These are phyloP conservation scores for Calcarius ornatus DNA, from an alignment of 2,113 vertebrate genomes.

Conservation along the genomic window DNA sequence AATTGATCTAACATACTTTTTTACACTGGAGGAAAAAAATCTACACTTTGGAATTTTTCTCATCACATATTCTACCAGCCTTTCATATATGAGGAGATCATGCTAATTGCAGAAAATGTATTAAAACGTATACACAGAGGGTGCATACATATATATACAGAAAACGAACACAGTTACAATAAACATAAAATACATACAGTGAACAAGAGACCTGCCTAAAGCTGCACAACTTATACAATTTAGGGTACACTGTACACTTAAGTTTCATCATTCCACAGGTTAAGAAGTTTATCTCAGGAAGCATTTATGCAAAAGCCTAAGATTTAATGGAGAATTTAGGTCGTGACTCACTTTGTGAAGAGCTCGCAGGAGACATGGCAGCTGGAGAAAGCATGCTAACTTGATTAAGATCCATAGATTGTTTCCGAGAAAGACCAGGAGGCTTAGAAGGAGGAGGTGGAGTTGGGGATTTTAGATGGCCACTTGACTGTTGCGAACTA, in stretches of 20 bases:
- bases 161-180: slow-evolving; percentile 76
- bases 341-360: slow-evolving; percentile 93
- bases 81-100: slow-evolving; percentile 56
- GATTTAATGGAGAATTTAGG: slow-evolving; percentile 74
- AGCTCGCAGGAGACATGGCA: slow-evolving; percentile 89
- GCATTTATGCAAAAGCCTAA: slow-evolving; percentile 71
- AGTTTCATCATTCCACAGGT: slow-evolving; percentile 64
- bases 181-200: slow-evolving; percentile 77
- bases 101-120: slow-evolving; percentile 60
- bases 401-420: slow-evolving; percentile 90
- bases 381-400: slow-evolving; percentile 90
- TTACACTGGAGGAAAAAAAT: slow-evolving; percentile 57
- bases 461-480: slow-evolving; percentile 94
- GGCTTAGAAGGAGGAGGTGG: slow-evolving; percentile 87
- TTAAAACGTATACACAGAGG: slow-evolving; percentile 76
- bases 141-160: slow-evolving; percentile 76
- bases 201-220: slow-evolving; percentile 73
- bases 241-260: slow-evolving; percentile 64
- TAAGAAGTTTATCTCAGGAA: slow-evolving; percentile 64
- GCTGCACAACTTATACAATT: slow-evolving; percentile 68
- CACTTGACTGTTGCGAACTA: slow-evolving; percentile 86
- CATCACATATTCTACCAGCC: slow-evolving; percentile 56
- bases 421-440: slow-evolving; percentile 89
- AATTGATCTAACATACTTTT: slow-evolving; percentile 58
- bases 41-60: slow-evolving; percentile 61